These are phyloP conservation scores for Corynorhinus townsendii DNA, from an alignment of 2,113 vertebrate genomes.

Conservation along the genomic window DNA sequence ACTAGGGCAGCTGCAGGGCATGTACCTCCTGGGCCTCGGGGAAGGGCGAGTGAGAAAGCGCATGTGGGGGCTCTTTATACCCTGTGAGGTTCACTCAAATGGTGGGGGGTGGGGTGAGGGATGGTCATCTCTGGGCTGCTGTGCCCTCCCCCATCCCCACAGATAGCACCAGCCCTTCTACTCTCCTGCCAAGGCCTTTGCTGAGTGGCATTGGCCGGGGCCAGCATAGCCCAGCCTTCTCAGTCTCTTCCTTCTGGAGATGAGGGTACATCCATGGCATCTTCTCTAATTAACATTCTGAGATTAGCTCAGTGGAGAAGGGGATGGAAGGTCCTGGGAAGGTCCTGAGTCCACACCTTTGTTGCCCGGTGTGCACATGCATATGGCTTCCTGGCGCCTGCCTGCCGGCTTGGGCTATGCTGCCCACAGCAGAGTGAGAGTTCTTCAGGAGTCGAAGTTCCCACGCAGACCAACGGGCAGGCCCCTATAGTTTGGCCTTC, in stretches of 20 bases:
- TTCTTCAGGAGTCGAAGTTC: neutral
- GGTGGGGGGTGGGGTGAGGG: neutral
- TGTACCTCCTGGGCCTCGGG: neutral
- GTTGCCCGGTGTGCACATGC: fast-evolving
- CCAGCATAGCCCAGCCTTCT: neutral
- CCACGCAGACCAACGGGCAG: neutral
- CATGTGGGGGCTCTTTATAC: neutral
- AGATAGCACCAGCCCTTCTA: neutral
- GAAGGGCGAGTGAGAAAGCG: neutral
- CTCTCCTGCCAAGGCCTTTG: neutral
- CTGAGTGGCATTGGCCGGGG: neutral
- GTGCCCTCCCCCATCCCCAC: too few relatives aligned
- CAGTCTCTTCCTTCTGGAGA: neutral
- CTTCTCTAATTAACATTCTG: neutral
- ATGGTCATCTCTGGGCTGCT: neutral
- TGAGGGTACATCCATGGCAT: neutral
- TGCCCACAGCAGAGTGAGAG: neutral
- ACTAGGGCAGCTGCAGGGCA: neutral
- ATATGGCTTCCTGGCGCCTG: neutral
- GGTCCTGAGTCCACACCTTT: neutral
- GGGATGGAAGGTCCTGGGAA: neutral
- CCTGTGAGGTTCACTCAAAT: neutral
- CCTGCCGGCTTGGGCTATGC: too few relatives aligned
- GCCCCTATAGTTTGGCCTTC: neutral
- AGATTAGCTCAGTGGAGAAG: neutral